These are phyloP conservation scores for Phyllopteryx taeniolatus DNA, from an alignment of 2,113 vertebrate species.

Conservation along the genomic window DNA sequence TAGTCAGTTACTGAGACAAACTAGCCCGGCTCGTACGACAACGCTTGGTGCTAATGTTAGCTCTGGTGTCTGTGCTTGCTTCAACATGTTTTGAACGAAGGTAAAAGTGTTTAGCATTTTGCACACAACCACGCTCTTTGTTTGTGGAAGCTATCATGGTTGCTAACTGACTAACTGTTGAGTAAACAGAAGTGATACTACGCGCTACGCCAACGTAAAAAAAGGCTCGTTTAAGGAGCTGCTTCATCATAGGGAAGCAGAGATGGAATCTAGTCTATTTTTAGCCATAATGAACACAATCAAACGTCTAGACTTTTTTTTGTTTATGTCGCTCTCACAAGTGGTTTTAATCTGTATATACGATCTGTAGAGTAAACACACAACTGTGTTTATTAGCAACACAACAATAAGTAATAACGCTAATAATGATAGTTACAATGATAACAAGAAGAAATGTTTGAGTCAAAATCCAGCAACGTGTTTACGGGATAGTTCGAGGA, in stretches of 20 bases:
- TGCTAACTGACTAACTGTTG: neutral
- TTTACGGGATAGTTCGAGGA: constrained; percentile 47
- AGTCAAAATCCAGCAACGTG: constrained; percentile 37
- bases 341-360: neutral
- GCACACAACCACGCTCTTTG: neutral
- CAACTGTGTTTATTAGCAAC: neutral
- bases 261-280: constrained; percentile 24
- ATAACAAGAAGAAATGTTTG: constrained; percentile 1
- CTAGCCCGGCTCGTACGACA: neutral
- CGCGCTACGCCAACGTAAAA: neutral
- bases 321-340: constrained; percentile 44
- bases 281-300: constrained; percentile 16
- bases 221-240: constrained; percentile 8
- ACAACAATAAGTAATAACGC: neutral
- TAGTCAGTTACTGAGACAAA: neutral
- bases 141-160: neutral
- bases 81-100: neutral
- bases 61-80: neutral
- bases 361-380: neutral
- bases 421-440: neutral
- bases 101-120: neutral
- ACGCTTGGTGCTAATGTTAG: neutral
- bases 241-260: constrained; percentile 28
- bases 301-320: constrained; percentile 33
- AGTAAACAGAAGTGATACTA: neutral